These are phyloP conservation scores for Rhyzopertha dominica DNA, from an alignment of 1,140 invertebrate species.

Conservation along the genomic window DNA sequence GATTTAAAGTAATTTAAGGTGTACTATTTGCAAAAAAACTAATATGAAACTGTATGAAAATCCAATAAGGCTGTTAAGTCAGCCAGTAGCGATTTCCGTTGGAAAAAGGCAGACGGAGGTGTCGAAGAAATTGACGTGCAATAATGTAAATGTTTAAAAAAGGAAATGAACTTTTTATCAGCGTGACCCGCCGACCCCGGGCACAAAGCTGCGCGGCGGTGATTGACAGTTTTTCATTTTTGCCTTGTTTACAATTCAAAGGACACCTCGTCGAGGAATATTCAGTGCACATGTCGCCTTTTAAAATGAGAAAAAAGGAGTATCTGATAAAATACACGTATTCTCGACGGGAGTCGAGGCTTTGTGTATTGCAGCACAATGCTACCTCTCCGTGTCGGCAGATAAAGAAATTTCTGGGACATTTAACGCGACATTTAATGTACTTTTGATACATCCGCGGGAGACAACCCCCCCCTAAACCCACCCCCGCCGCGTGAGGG, in stretches of 20 bases:
- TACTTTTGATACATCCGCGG: too few species aligned
- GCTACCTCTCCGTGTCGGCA: too few species aligned
- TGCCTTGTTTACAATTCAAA: constrained; percentile 38
- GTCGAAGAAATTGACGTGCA: constrained; percentile 16
- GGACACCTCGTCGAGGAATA: constrained; percentile 23
- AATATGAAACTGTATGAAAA: too few species aligned
- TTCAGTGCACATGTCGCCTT: constrained; percentile 29
- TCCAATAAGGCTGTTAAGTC: too few species aligned
- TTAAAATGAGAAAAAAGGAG: constrained; percentile 26
- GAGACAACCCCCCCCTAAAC: background rate
- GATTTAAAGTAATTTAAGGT: too few species aligned
- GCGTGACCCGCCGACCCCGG: constrained; percentile 28
- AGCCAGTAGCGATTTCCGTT: background rate
- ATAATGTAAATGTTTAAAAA: constrained; percentile 32
- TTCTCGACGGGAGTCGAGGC: too few species aligned
- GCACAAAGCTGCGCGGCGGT: constrained; percentile 26
- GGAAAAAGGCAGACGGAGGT: background rate
- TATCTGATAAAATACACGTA: constrained; percentile 2
- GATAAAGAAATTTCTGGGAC: too few species aligned
- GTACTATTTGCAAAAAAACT: too few species aligned
- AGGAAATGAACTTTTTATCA: constrained; percentile 43
- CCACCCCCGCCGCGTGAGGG: background rate
- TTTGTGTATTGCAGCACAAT: too few species aligned
- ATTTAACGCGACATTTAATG: too few species aligned
- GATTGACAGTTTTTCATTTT: constrained; percentile 38